These are phyloP conservation scores for Chydorus sphaericus DNA, from an alignment of 2,888 invertebrate species.

Conservation along the genomic window DNA sequence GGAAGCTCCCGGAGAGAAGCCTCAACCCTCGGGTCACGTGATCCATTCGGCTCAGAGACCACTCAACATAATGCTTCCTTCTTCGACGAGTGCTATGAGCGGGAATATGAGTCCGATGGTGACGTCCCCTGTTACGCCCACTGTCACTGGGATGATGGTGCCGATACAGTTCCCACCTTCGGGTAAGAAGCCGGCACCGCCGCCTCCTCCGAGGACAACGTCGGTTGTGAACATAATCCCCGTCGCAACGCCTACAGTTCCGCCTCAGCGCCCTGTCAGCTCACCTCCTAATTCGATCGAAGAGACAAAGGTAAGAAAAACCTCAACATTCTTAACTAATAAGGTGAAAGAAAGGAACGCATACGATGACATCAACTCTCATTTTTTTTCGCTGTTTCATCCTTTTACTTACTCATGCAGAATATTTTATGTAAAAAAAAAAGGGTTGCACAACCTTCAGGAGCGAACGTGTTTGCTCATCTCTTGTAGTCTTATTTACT, in stretches of 20 bases:
- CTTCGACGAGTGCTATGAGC: slow-evolving; percentile 4
- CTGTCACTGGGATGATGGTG: slow-evolving; percentile 7
- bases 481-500: no score
- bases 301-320: slow-evolving; percentile 9
- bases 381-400: no score
- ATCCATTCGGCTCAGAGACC: slow-evolving; percentile 21
- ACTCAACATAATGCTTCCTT: slow-evolving; percentile 6
- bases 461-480: no score
- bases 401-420: no score
- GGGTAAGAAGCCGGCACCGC: slow-evolving; percentile 18
- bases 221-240: slow-evolving; percentile 14
- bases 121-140: slow-evolving; percentile 10
- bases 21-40: slow-evolving; percentile 45
- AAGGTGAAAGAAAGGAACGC: no score
- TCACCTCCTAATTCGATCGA: neutral
- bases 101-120: neutral
- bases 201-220: slow-evolving; percentile 17
- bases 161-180: slow-evolving; percentile 17
- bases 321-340: no score
- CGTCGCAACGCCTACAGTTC: slow-evolving; percentile 3
- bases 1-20: slow-evolving; percentile 56
- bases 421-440: no score
- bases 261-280: neutral
- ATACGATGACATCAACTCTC: slow-evolving; percentile 4
- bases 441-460: no score